These are phyloP conservation scores for Acanthurus tractus DNA, from an alignment of 2,797 vertebrate genomes.

Conservation along the genomic window DNA sequence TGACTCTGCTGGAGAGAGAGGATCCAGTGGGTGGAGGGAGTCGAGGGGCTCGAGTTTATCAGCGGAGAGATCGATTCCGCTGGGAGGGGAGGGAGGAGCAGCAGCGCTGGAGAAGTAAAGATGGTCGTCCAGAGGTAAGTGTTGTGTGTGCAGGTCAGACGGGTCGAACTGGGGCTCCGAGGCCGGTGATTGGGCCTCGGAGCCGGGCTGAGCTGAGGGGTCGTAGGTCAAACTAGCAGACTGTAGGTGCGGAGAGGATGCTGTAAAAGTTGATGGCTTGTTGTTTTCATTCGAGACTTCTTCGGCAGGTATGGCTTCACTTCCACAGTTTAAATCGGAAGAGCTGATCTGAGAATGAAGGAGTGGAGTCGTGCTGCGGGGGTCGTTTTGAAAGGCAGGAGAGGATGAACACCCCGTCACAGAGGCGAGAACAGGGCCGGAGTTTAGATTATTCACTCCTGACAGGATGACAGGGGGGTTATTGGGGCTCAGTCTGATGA, in stretches of 20 bases:
- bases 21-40: constrained; percentile 51
- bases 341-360: constrained; percentile 62
- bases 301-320: constrained; percentile 80
- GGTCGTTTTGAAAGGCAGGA: constrained; percentile 50
- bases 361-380: constrained; percentile 23
- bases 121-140: constrained; percentile 78
- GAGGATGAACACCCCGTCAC: constrained; percentile 34
- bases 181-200: constrained; percentile 56
- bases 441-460: constrained; percentile 55
- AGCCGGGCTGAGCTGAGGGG: constrained; percentile 42
- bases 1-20: constrained; percentile 71
- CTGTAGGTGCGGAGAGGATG: constrained; percentile 51
- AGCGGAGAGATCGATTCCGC: constrained; percentile 42
- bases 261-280: constrained; percentile 73
- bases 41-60: constrained; percentile 70
- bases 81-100: constrained; percentile 72
- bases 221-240: constrained; percentile 57
- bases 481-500: constrained; percentile 69
- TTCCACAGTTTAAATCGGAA: constrained; percentile 75
- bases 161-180: constrained; percentile 64
- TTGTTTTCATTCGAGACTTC: constrained; percentile 74
- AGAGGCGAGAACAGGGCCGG: constrained; percentile 39
- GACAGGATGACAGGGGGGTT: constrained; percentile 75
- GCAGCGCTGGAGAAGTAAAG: constrained; percentile 78
- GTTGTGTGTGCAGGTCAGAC: constrained; percentile 69